Evolutionary conservation across 2,888 invertebrate genomes (phyloP).

Genomic region (Folsomia manolachei): DNA sequence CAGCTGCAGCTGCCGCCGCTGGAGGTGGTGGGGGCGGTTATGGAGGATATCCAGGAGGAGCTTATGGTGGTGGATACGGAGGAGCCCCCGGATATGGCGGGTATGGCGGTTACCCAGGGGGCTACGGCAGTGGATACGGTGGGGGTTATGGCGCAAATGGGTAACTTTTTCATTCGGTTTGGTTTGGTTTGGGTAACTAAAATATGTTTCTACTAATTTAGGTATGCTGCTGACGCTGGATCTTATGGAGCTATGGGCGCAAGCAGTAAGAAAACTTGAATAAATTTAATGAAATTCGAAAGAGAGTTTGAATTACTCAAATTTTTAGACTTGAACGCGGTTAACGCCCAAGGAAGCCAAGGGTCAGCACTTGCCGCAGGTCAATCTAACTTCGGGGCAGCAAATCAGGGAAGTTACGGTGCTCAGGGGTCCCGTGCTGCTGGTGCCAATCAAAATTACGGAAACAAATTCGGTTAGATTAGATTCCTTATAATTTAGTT

Average conservation of each 20-base stretch:
- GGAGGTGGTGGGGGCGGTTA: constrained; percentile 5
- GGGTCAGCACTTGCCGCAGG: constrained; percentile 16
- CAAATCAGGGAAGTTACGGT: constrained; percentile 23
- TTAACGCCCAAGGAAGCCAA: constrained; percentile 25
- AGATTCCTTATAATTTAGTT: constrained; percentile 10
- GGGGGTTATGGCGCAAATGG: constrained; percentile 14
- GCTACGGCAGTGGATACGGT: constrained; percentile 13
- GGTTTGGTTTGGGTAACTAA: background rate
- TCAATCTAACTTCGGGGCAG: constrained; percentile 10
- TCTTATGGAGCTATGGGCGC: constrained; percentile 10
- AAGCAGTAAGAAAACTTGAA: background rate
- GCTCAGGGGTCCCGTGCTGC: constrained; percentile 23
- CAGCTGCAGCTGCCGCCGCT: constrained; percentile 12
- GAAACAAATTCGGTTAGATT: constrained; percentile 22
- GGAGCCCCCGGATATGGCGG: background rate
- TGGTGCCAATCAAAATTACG: constrained; percentile 16
- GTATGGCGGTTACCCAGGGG: constrained; percentile 2
- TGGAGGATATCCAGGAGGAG: constrained; percentile 12
- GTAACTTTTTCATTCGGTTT: too few species aligned
- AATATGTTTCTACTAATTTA: too few species aligned
- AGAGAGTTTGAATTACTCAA: too few species aligned
- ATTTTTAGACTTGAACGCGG: constrained; percentile 25
- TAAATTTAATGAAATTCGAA: too few species aligned
- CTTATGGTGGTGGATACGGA: constrained; percentile 14
- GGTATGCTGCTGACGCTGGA: background rate